Evolutionary conservation across 2,888 invertebrate genomes (phyloP).

Genomic region (Callyntrura sp.): DNA sequence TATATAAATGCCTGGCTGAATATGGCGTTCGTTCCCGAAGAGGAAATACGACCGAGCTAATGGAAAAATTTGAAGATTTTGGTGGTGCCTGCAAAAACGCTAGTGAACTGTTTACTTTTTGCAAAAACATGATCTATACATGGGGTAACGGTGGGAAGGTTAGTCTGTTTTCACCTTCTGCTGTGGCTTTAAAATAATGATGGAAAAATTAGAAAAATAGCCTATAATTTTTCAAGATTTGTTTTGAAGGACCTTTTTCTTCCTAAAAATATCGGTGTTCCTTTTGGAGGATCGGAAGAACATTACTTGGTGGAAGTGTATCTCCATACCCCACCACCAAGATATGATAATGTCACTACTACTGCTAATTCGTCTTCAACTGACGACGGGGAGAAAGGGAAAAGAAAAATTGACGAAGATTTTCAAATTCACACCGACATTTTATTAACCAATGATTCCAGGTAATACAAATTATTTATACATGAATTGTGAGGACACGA

Average conservation of each 20-base stretch:
- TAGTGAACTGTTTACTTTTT: slow-evolving; percentile 58
- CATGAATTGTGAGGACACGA: neutral
- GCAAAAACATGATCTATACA: slow-evolving; percentile 63
- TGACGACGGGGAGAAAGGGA: neutral
- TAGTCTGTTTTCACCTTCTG: neutral
- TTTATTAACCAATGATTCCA: slow-evolving; percentile 59
- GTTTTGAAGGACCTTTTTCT: slow-evolving; percentile 51
- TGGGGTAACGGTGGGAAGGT: slow-evolving; percentile 67
- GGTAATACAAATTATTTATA: slow-evolving; percentile 13
- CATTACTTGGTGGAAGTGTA: slow-evolving; percentile 63
- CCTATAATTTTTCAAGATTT: neutral
- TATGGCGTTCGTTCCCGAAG: neutral
- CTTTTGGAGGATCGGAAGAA: slow-evolving; percentile 60
- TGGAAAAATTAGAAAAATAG: too few relatives aligned
- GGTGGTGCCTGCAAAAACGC: slow-evolving; percentile 67
- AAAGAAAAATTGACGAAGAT: neutral
- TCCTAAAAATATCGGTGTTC: slow-evolving; percentile 65
- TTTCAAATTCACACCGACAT: slow-evolving; percentile 62
- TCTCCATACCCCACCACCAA: neutral
- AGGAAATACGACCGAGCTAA: neutral
- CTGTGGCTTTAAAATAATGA: too few relatives aligned
- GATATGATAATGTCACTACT: slow-evolving; percentile 15
- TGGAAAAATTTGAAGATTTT: slow-evolving; percentile 59
- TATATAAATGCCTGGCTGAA: slow-evolving; percentile 57
- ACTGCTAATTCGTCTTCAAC: neutral